Percentiles rank a stretch among this genome's conserved stretches.
phyloP scores from a whole-genome alignment of 2,797 vertebrate species.

The Phoebastria nigripes region DNA sequence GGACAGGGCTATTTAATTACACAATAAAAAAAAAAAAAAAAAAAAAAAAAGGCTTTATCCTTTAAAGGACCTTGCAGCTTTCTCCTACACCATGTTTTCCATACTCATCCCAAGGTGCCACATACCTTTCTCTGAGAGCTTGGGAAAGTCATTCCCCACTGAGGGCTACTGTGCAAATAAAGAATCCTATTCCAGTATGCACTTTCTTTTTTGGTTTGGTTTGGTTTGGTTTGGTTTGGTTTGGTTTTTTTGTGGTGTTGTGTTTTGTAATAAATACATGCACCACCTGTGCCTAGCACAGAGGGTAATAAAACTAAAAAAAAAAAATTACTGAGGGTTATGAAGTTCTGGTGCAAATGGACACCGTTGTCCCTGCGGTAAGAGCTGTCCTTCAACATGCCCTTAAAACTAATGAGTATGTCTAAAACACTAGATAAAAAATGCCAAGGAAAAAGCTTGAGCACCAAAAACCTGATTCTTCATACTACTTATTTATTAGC shows the following conservation, averaged over 20 bases:
- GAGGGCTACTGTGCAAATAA: neutral
- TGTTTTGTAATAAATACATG: neutral
- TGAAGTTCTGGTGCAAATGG: neutral
- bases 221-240: neutral
- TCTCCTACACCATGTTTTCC: neutral
- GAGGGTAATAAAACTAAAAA: neutral
- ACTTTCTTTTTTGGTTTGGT: neutral
- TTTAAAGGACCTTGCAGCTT: neutral
- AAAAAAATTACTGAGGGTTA: neutral
- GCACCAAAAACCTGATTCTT: rapidly evolving
- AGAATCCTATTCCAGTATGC: neutral
- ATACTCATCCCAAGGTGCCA: neutral
- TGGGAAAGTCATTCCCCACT: neutral
- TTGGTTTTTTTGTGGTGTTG: too few species aligned
- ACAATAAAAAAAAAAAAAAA: too few species aligned
- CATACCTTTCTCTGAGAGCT: neutral
- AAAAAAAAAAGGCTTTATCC: neutral
- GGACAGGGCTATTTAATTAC: neutral
- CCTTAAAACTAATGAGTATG: neutral
- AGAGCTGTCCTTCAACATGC: neutral
- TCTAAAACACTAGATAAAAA: neutral
- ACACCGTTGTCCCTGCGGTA: too few species aligned
- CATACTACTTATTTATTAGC: neutral
- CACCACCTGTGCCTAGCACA: neutral
- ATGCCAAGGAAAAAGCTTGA: neutral